Evolutionary conservation across 30 jellyfish, hydroid and myxozoan genomes (phyloP), one percentile per base, ranked within the genome.

Genomic region (Rhopilema esculentum): DNA sequence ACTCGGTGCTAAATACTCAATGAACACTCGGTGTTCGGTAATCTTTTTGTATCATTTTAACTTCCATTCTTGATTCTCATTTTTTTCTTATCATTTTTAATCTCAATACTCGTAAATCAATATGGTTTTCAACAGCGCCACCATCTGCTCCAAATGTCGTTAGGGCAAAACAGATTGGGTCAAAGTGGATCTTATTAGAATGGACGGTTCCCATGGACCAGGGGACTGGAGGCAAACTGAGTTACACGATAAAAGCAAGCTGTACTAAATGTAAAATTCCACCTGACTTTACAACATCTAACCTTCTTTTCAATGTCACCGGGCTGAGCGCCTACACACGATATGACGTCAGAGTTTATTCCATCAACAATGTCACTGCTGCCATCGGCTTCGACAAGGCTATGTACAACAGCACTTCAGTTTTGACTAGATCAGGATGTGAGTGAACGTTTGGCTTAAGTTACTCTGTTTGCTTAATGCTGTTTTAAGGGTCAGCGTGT

Each of bases 371-470:
- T 29, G 97, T 88, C 82, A 93, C 98, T 20, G 67, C 21, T 1
- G 90, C 89, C 4, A 88, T 90, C 82, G 97, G 91, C 9, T 40
- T 40, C 57, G 57, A 40, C 57, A 40, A 40, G 12, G 57, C 57
- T 6, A 12, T 2, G 12, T 40, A 40, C 12, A 40, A 40, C 57
- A 40, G 57, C 57, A 40, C 57, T 21, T 24, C 81, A 52, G 88
- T 93, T 72, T 82, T 19, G 50, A 93, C 98, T 0, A 22, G 19
- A 1, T 73, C 88, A 82, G 98, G 98, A 70, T 86, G 98, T 93
- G 81, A 85, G 98, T 80, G n/a, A n/a, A n/a, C n/a, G n/a, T n/a
- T n/a, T n/a, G n/a, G n/a, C n/a, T n/a, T n/a, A n/a, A n/a, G n/a
- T n/a, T n/a, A n/a, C n/a, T n/a, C n/a, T n/a, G n/a, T n/a, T n/a